Percentiles rank a stretch among this genome's conserved stretches.
phyloP scores from a whole-genome alignment of 2,888 invertebrate species.

The Caenorhabditis panamensis region DNA sequence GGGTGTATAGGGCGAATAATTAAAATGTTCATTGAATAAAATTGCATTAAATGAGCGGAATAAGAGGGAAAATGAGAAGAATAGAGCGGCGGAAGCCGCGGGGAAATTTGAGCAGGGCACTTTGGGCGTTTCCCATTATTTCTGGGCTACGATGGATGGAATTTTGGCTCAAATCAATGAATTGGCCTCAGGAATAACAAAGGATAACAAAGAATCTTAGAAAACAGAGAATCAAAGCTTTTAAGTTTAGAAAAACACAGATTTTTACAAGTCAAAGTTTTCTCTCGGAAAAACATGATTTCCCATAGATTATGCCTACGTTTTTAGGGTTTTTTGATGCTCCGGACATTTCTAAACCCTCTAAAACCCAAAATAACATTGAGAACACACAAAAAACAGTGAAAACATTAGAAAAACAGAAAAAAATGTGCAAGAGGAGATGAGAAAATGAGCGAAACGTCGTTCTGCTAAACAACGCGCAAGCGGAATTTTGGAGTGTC shows the following conservation, averaged over 20 bases:
- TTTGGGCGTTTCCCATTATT: no score
- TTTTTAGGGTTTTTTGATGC: no score
- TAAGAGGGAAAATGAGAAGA: background rate
- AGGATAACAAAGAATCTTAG: no score
- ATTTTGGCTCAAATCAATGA: no score
- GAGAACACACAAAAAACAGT: constrained; percentile 6
- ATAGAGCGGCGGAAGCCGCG: background rate
- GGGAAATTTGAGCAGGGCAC: background rate
- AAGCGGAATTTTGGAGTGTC: constrained; percentile 36
- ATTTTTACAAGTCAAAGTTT: no score
- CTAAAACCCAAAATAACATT: background rate
- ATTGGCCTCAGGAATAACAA: no score
- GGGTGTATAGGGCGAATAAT: constrained; percentile 31
- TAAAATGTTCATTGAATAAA: constrained; percentile 23
- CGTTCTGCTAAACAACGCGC: constrained; percentile 39
- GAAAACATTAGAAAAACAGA: background rate
- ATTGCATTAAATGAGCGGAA: background rate
- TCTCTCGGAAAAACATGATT: no score
- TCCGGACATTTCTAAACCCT: no score
- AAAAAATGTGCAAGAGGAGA: background rate
- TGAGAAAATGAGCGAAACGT: background rate
- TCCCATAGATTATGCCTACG: no score
- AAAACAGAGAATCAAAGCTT: no score
- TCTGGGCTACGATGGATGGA: no score
- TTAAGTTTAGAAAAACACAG: no score